phyloP scores from a whole-genome alignment of 2,888 invertebrate genomes.

The Ectemnius cavifrons region DNA sequence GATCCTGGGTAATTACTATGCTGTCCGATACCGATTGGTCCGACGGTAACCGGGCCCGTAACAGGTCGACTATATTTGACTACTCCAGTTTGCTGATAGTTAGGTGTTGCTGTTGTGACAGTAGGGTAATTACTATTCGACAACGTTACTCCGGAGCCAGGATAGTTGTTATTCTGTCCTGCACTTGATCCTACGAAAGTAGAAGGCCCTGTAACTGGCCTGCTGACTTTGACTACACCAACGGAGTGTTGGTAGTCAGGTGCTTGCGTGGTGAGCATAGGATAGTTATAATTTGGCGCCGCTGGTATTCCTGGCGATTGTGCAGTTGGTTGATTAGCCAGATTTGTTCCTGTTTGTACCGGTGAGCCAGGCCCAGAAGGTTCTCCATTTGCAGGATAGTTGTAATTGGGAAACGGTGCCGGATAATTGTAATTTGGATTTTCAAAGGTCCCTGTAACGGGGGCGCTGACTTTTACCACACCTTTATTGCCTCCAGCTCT shows the following conservation, averaged over 20 bases:
- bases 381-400: constrained; percentile 23
- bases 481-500: not conserved
- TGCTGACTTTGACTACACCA: not conserved
- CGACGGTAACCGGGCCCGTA: not conserved
- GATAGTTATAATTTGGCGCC: constrained; percentile 8
- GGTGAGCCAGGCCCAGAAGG: constrained; percentile 19
- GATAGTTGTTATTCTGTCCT: not conserved
- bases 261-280: not conserved
- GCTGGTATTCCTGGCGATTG: not conserved
- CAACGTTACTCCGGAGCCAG: not conserved
- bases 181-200: not conserved
- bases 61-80: not conserved
- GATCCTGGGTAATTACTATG: too few species aligned
- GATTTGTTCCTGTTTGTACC: not conserved
- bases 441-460: too few species aligned
- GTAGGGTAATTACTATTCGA: not conserved
- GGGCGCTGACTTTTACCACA: too few species aligned
- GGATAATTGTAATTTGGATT: constrained; percentile 27
- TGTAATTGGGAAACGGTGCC: constrained; percentile 16
- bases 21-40: not conserved
- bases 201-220: not conserved
- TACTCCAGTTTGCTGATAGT: not conserved
- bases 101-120: not conserved
- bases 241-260: not conserved
- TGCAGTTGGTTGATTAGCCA: constrained; percentile 4